Evolutionary conservation across 2,888 invertebrate genomes (phyloP), one percentile per base, ranked within the genome.

Genomic region (Mimas tiliae): DNA sequence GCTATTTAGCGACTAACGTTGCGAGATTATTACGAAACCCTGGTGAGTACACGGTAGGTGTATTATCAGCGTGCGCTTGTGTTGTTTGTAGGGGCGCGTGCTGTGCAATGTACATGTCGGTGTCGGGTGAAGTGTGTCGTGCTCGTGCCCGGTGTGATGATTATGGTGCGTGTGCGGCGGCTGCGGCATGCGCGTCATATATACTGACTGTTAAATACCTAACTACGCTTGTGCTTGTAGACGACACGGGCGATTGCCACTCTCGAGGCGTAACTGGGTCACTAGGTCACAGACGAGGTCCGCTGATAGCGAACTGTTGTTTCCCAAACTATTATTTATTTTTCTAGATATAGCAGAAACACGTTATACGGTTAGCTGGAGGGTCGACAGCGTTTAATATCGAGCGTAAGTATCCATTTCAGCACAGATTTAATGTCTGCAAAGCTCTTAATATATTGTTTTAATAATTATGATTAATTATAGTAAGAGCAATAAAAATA

Each of bases 241-340:
- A 80, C 84, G 83, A 83, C 81, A 83, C 82, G 82, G 81, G 75
- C 85, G 87, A 85, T 85, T 85, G 84, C 81, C 85, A 84, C 84
- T 86, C 84, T 83, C n/a, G 85, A 74, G 83, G 93, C 94, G 94
- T 92, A 95, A 94, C 92, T 95, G 82, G 95, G 95, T 95, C 94
- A 95, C 91, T 95, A 83, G 95, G 95, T 94, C 95, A 95, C 90
- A 94, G 88, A 89, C 95, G 94, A 93, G 93, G 92, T 87, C 90
- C 87, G 79, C 89, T 84, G 88, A 88, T 88, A 87, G 83, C 75
- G 80, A 80, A 77, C 80, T 82, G 83, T 86, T 83, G 84, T 87
- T 89, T 86, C 84, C 86, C 81, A 87, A 89, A 88, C 84, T 80
- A 79, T 75, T 50, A 77, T 76, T 75, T 77, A 78, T 73, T 79